Base-by-base conservation (phyloP, 2,888 invertebrate species). In the Gastrophysa polygoni region DNA sequence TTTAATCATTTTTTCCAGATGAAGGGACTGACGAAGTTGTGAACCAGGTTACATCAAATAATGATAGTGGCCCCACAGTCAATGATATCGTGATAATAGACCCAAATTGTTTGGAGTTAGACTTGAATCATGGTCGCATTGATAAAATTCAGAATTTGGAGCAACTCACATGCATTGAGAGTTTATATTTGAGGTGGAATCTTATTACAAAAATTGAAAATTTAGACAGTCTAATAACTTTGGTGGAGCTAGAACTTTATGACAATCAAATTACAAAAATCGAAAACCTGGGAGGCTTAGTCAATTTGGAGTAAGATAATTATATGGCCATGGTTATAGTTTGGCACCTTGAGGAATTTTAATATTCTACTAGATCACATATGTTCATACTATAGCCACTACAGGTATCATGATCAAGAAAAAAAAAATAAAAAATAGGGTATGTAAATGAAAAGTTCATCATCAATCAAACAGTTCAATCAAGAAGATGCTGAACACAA, bases 191-290 rank as follows among this genome's bases (percentile, higher is more conserved):
- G 57, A 87, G 98, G 44, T 98, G 98, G 92, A 99, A 99, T 82
- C 84, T 97, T 8, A 93, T 99, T 14, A 96, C 92, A 77, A 92
- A 91, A 79, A 96, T 99, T 71, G 96, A 97, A 79, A 96, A 96
- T 75, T 80, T 98, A 24, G 81, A 87, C 51, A 89, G 88, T 0
- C 82, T 98, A 17, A 86, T 85, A 1, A 91, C 91, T 0, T 84
- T 99, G 10, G 86, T 86, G 16, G 96, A 98, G 77, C 82, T 99
- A 49, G 98, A 99, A 77, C 83, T 99, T 3, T 97, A 98, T 81
- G 99, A 99, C 81, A 99, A 99, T 83, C 97, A 98, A 83, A 91
- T 99, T 54, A 90, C 90, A 0, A 87, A 89, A 69, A 94, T 99
- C 71, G 96, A 96, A 81, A 96, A 96, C 80, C 84, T 99, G 59